Evolutionary conservation across 2,113 vertebrate species (phyloP).

Genomic region (Orientallactaga bullata): DNA sequence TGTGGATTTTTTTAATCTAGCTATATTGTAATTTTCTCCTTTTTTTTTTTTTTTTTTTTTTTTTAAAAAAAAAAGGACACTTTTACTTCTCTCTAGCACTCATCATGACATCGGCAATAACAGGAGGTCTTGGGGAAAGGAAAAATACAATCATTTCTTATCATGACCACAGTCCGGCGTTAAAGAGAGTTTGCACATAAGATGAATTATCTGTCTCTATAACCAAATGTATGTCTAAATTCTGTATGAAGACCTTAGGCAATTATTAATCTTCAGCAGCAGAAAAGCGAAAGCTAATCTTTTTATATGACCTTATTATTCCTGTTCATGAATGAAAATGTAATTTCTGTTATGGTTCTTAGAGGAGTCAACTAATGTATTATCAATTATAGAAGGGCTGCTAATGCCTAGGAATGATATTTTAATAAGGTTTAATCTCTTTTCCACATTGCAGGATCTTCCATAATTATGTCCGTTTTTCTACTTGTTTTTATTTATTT

Average conservation of each 20-base stretch:
- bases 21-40: not conserved
- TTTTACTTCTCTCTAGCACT: not conserved
- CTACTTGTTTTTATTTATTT: conserved; percentile 73
- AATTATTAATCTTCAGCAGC: conserved; percentile 73
- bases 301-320: conserved; percentile 82
- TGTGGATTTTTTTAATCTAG: not conserved
- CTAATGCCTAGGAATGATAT: conserved; percentile 81
- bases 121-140: not conserved
- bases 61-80: not conserved
- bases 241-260: conserved; percentile 73
- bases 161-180: not conserved
- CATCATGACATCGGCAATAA: not conserved
- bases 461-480: conserved; percentile 72
- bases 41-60: not conserved
- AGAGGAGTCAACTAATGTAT: conserved; percentile 83
- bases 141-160: conserved; percentile 36
- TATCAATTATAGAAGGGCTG: conserved; percentile 84
- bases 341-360: conserved; percentile 81
- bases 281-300: conserved; percentile 27
- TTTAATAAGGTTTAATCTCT: conserved; percentile 84
- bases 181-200: conserved; percentile 60
- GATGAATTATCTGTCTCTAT: conserved; percentile 73
- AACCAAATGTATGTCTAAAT: conserved; percentile 64
- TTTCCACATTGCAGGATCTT: conserved; percentile 75
- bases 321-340: conserved; percentile 81